A percentile compares a stretch with the other conserved stretches of the same genome.
Conservation (phyloP, 2,888 invertebrate species). For the Cylloceria caligata region DNA sequence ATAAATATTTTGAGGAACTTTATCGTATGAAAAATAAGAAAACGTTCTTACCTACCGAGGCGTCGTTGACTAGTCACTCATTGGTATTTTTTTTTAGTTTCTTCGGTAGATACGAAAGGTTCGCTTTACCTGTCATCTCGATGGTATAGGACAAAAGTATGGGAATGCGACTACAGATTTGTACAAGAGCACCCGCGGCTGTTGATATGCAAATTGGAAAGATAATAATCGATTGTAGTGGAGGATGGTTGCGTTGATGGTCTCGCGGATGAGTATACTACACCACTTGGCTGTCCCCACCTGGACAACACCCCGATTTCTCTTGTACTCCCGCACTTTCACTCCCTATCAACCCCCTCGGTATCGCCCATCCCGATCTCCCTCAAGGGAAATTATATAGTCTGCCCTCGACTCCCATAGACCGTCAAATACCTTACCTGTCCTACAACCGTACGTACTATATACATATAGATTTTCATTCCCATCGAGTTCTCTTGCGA, state of each 20-base stretch:
- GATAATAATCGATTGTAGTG: slow-evolving; percentile 84
- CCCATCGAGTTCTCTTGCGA: slow-evolving; percentile 65
- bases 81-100: not conserved
- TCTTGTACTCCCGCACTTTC: slow-evolving; percentile 63
- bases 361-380: slow-evolving; percentile 82
- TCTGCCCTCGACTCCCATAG: slow-evolving; percentile 77
- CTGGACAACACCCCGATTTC: slow-evolving; percentile 70
- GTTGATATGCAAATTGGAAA: slow-evolving; percentile 84
- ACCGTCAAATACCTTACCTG: slow-evolving; percentile 81
- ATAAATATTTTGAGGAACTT: not conserved
- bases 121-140: not conserved
- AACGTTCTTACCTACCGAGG: not conserved
- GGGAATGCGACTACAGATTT: slow-evolving; percentile 74
- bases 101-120: not conserved
- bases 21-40: not conserved
- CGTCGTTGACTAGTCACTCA: not conserved
- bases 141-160: not conserved
- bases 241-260: slow-evolving; percentile 82
- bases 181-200: slow-evolving; percentile 72
- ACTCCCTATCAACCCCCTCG: slow-evolving; percentile 64
- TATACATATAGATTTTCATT: slow-evolving; percentile 73
- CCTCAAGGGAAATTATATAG: slow-evolving; percentile 85
- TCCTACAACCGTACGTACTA: slow-evolving; percentile 42
- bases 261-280: slow-evolving; percentile 79
- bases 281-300: slow-evolving; percentile 74